phyloP scores from a whole-genome alignment of 2,797 vertebrate species.

The Thripadectes ignobilis region DNA sequence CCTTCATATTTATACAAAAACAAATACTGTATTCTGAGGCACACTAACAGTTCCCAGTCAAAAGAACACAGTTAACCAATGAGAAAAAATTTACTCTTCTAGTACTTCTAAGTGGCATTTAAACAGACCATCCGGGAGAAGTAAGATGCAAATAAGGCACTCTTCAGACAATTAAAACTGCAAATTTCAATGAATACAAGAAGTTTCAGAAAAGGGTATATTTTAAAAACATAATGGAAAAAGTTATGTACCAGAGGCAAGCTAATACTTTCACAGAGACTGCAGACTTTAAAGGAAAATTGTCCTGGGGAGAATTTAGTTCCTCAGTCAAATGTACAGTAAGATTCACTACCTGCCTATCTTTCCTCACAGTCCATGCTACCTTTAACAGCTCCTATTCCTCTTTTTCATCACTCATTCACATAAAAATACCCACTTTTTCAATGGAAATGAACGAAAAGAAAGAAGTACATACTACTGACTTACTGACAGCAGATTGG shows the following conservation, averaged over 20 bases:
- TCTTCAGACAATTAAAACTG: not conserved
- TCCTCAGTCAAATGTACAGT: not conserved
- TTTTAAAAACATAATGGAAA: not conserved
- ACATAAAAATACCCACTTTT: not conserved
- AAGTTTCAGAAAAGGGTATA: not conserved
- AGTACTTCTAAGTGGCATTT: not conserved
- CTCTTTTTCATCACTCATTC: not conserved
- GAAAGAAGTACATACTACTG: not conserved
- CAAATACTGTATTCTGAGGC: not conserved
- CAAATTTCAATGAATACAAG: not conserved
- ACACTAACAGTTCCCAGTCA: not conserved
- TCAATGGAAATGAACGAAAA: not conserved
- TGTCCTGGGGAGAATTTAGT: not conserved
- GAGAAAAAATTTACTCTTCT: not conserved
- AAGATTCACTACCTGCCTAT: not conserved
- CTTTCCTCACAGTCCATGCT: not conserved
- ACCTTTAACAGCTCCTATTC: not conserved
- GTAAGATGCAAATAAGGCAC: not conserved
- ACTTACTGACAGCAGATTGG: not conserved
- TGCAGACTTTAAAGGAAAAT: not conserved
- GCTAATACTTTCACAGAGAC: not conserved
- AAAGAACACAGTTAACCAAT: not conserved
- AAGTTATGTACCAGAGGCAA: not conserved
- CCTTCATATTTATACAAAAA: not conserved
- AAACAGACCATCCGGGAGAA: not conserved